Base-by-base conservation (phyloP, 2,113 vertebrate species). In the Mesembrinibis cayennensis region DNA sequence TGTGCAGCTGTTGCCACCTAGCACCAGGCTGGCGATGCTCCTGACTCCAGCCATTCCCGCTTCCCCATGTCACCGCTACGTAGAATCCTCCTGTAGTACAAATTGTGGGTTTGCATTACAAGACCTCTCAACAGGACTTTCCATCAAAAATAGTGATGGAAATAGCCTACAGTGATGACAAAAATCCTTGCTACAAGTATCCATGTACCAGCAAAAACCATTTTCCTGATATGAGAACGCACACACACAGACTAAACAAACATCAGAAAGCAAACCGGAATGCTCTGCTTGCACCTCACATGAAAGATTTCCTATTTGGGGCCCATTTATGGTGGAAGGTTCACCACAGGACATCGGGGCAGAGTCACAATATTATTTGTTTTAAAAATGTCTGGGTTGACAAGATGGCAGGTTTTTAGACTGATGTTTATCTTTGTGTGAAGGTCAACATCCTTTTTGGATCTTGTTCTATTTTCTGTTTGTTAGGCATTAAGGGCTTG, bases 261-360 rank as follows among this genome's bases (percentile, higher is more conserved):
- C 66, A 89, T 21, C 84, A 76, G 66, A 82, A 72, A 93, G 69
- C 78, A 93, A 91, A 95, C 23, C 1, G 1, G 53, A 90, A 82
- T 53, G 32, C 70, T 45, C 58, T 88, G 63, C 62, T n/a, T 66
- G 29, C 40, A 58, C 53, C 74, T 94, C 84, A 82, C 66, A 69
- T 73, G 58, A 94, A 96, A 96, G 78, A 67, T 22, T 94, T 96
- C 93, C 93, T 88, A n/a, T 38, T 10, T 76, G 42, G 45, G 58
- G 66, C 32, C 36, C 27, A 58, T 66, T 93, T 73, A 82, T 0
- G 0, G 66, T 61, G 74, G 85, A 94, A 70, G 36, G 66, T 27
- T 82, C 78, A 90, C 58, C 29, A 92, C 67, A 80, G 58, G 63
- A 91, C 72, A 95, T 32, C 53, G 79, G 49, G 74, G 53, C 44